Conservation (phyloP, 2,113 vertebrate genomes). For the Limanda limanda region DNA sequence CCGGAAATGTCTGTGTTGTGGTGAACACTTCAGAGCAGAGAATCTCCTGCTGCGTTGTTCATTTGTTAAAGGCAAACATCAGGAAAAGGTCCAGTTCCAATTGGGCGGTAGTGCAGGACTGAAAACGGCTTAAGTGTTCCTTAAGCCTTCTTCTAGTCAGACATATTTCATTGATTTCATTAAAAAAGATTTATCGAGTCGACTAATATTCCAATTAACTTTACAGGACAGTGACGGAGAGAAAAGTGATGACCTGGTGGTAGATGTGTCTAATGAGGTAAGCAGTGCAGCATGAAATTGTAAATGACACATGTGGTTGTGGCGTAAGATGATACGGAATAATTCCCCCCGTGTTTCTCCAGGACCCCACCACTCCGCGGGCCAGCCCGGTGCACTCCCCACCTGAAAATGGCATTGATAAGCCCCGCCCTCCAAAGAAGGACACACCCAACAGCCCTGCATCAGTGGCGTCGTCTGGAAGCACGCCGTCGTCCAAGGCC, state of each 20-base stretch:
- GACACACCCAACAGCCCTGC: conserved; percentile 97
- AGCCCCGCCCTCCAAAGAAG: conserved; percentile 95
- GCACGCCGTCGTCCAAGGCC: conserved; percentile 98
- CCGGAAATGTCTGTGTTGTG: background rate
- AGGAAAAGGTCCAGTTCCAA: background rate
- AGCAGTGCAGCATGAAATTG: conserved; percentile 27
- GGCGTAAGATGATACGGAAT: background rate
- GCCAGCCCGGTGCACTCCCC: conserved; percentile 96
- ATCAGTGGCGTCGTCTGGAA: conserved; percentile 97
- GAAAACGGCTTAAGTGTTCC: background rate
- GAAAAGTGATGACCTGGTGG: conserved; percentile 97
- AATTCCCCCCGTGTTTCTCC: background rate
- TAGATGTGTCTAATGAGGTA: conserved; percentile 97
- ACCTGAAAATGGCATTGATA: conserved; percentile 96
- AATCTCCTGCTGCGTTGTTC: background rate
- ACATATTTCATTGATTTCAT: conserved; percentile 12
- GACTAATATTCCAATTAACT: conserved; percentile 18
- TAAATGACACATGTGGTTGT: background rate
- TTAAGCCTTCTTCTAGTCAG: background rate
- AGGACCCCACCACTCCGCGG: conserved; percentile 97
- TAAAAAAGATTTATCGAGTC: background rate
- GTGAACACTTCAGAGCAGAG: background rate
- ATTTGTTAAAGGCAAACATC: background rate
- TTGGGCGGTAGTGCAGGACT: background rate
- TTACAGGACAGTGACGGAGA: conserved; percentile 97